Evolutionary conservation across 2,888 invertebrate species (phyloP), one percentile per base, ranked within the genome.

Genomic region (Brachyptera risi): DNA sequence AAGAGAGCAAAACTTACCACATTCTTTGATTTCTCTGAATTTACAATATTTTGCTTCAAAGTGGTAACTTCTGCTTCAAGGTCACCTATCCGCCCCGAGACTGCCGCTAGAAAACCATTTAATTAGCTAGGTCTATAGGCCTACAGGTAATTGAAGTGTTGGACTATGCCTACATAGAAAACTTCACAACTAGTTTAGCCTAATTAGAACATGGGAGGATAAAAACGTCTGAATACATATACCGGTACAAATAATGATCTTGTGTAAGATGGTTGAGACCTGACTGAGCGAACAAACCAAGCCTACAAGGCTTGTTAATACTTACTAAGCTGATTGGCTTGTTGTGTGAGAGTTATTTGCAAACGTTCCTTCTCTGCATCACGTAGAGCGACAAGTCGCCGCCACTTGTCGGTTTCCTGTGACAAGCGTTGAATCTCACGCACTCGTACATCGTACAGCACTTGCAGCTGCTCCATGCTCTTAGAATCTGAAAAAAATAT

Each of bases 311-410:
- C n/a, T n/a, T n/a, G n/a, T n/a, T n/a, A n/a, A n/a, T 40, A 42
- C 51, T 68, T 75, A 82, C 82, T 85, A 65, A 87, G 78, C 65
- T 84, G 75, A 67, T 84, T 82, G 71, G 86, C 84, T n/a, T 82
- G 79, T 69, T 85, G 81, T 67, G 81, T 79, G 63, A 81, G 73
- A 0, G 81, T 82, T 9, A 82, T 71, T 61, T 82, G 78, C 0
- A 81, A 80, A 60, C 82, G 80, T 63, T 84, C 83, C 42, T 80
- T 76, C 68, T 87, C 86, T 21, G 81, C 82, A 66, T 85, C 77
- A 1, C 82, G 76, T 1, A 84, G 78, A 17, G 58, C 35, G 15
- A 61, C 27, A 26, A 70, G 68, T 15, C 66, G 31, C 19, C 69
- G 68, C 24, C 72, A 38, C 31, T 71, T 69, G 38, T 69, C 70